Evolutionary conservation across 2,113 vertebrate genomes (phyloP).

Genomic region (Takifugu bimaculatus): DNA sequence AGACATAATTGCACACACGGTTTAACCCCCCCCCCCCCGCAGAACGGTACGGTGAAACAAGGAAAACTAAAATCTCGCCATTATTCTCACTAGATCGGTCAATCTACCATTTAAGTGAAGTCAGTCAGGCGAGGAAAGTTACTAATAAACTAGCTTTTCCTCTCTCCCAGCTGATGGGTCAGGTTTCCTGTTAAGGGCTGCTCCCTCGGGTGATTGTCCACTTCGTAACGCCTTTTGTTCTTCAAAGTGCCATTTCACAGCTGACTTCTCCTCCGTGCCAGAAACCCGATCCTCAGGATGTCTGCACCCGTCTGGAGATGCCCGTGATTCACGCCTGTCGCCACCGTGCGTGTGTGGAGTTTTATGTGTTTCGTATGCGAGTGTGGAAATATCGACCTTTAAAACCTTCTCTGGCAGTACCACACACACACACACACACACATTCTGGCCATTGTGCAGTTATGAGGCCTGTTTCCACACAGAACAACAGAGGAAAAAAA

Average conservation of each 20-base stretch:
- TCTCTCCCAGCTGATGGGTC: not conserved
- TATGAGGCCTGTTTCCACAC: not conserved
- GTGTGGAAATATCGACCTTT: not conserved
- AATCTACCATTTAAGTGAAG: no score
- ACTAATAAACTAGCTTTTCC: no score
- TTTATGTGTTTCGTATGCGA: not conserved
- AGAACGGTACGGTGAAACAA: no score
- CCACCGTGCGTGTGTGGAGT: slow-evolving; percentile 5
- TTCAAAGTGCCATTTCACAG: slow-evolving; percentile 41
- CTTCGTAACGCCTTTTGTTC: slow-evolving; percentile 24
- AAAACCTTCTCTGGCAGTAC: slow-evolving; percentile 4
- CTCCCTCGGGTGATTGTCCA: slow-evolving; percentile 22
- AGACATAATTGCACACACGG: not conserved
- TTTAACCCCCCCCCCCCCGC: not conserved
- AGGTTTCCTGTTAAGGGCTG: slow-evolving; percentile 8
- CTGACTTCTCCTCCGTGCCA: slow-evolving; percentile 12
- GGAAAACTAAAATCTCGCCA: no score
- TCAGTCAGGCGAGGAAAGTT: no score
- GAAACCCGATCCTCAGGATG: slow-evolving; percentile 28
- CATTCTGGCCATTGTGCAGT: slow-evolving; percentile 7
- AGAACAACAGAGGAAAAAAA: no score
- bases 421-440: slow-evolving; percentile 2
- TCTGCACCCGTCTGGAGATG: slow-evolving; percentile 22
- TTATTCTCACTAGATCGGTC: no score
- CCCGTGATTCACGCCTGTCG: slow-evolving; percentile 26